Conservation (phyloP, 2,113 vertebrate genomes). For the Phyllostomus hastatus region DNA sequence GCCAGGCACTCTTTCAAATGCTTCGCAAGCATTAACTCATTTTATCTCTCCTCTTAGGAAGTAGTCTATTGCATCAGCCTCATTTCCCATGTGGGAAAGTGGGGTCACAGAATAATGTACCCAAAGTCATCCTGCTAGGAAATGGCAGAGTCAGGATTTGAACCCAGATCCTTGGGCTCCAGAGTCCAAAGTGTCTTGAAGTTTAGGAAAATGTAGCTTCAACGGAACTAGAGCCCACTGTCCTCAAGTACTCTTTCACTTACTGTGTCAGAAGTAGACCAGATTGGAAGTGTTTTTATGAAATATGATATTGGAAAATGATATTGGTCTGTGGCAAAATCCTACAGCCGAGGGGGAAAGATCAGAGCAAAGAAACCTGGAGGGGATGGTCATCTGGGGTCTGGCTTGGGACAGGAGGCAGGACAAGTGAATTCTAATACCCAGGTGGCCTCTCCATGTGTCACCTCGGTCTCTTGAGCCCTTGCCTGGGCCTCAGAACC, state of each 20-base stretch:
- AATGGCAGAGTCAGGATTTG: not conserved
- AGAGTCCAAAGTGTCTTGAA: not conserved
- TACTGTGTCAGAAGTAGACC: not conserved
- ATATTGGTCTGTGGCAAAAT: not conserved
- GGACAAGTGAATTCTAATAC: not conserved
- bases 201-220: not conserved
- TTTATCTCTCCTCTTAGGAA: not conserved
- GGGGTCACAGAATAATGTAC: not conserved
- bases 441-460: fast-evolving
- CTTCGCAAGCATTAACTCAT: not conserved
- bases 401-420: not conserved
- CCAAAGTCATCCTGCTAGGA: not conserved
- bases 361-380: not conserved
- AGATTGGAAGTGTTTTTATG: not conserved
- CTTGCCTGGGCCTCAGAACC: not conserved
- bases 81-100: not conserved
- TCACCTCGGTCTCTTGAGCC: not conserved
- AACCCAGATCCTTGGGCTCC: not conserved
- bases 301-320: not conserved
- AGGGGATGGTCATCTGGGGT: too few species aligned
- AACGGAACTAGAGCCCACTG: not conserved
- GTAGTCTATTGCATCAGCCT: not conserved
- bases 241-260: not conserved
- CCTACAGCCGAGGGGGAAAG: not conserved
- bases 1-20: not conserved